Evolutionary conservation across 2,113 vertebrate genomes (phyloP).

Genomic region (Thymallus thymallus): DNA sequence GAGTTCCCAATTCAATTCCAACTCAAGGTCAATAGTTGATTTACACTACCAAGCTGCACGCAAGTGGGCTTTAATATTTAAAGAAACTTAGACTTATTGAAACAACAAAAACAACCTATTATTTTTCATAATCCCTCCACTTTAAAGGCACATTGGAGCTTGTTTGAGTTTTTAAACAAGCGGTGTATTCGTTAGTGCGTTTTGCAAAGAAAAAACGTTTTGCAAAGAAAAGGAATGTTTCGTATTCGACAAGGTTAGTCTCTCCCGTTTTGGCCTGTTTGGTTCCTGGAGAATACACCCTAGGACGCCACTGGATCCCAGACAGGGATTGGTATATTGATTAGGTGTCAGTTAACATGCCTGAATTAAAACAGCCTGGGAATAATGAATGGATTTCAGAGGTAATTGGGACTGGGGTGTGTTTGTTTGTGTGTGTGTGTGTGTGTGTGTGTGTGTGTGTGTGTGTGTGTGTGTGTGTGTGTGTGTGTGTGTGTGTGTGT

Average conservation of each 20-base stretch:
- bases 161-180: conserved; percentile 15
- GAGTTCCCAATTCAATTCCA: conserved; percentile 17
- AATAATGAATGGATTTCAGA: conserved; percentile 33
- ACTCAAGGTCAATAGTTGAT: not conserved
- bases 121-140: not conserved
- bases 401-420: conserved; percentile 1
- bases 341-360: conserved; percentile 13
- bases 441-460: too few species aligned
- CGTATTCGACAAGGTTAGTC: too few species aligned
- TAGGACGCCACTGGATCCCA: not conserved
- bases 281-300: too few species aligned
- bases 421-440: too few species aligned
- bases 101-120: too few species aligned
- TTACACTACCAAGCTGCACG: not conserved
- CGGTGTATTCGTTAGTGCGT: too few species aligned
- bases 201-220: too few species aligned
- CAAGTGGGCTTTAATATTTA: not conserved
- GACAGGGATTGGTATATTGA: conserved; percentile 34
- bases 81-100: not conserved
- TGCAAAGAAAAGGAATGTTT: not conserved
- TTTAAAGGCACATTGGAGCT: conserved; percentile 9
- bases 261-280: too few species aligned
- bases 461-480: too few species aligned
- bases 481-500: too few species aligned
- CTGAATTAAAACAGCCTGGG: conserved; percentile 13